These are phyloP conservation scores for Papilio demoleus DNA, from an alignment of 2,888 invertebrate species.

Conservation along the genomic window DNA sequence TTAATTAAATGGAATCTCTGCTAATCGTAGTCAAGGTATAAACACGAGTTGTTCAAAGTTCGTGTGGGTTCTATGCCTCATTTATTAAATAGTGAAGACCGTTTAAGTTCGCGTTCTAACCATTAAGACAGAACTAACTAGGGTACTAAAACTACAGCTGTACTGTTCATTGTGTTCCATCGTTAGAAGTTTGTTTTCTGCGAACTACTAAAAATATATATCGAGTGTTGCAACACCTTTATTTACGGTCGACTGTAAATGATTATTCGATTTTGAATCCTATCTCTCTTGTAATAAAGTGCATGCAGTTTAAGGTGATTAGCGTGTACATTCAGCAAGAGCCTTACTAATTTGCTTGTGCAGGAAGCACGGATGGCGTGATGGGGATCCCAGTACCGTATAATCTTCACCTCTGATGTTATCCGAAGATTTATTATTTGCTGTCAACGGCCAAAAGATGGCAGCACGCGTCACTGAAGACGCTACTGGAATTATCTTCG, in stretches of 20 bases:
- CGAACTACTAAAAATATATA: constrained; percentile 79
- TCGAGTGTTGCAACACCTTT: constrained; percentile 55
- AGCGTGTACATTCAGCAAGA: constrained; percentile 63
- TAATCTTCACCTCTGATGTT: constrained; percentile 82
- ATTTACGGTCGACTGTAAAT: constrained; percentile 48
- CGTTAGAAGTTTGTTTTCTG: constrained; percentile 68
- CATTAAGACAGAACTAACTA: constrained; percentile 54
- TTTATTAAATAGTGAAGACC: constrained; percentile 43
- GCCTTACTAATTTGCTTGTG: constrained; percentile 79
- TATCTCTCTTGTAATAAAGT: constrained; percentile 52
- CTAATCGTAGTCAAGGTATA: constrained; percentile 2
- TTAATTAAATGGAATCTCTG: background rate
- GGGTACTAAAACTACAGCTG: constrained; percentile 63
- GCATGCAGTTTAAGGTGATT: constrained; percentile 47
- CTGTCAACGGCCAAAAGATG: constrained; percentile 80
- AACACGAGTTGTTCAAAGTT: constrained; percentile 25
- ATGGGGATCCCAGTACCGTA: constrained; percentile 76
- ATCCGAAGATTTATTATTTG: constrained; percentile 81
- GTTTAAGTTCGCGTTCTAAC: constrained; percentile 40
- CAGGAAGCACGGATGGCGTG: constrained; percentile 82
- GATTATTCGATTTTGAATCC: constrained; percentile 53
- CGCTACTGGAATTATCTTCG: constrained; percentile 68
- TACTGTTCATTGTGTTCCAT: constrained; percentile 72
- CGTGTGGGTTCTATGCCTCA: constrained; percentile 44
- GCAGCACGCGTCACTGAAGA: constrained; percentile 76